Evolutionary conservation across 2,797 vertebrate genomes (phyloP).

Genomic region (Arnoldichthys spilopterus): DNA sequence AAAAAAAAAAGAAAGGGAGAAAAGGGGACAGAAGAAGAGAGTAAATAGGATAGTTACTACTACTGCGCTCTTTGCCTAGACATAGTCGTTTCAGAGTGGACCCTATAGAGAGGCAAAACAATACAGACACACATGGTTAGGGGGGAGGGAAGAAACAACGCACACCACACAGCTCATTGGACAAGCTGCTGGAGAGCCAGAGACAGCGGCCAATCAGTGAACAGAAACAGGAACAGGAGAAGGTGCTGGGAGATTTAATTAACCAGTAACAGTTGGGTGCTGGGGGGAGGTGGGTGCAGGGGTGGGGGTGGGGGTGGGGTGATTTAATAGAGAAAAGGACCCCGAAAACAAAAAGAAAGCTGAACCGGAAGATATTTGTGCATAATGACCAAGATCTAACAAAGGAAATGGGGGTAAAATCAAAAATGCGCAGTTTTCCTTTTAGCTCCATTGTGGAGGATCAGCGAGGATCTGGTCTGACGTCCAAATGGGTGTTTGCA

Average conservation of each 20-base stretch:
- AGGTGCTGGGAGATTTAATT: constrained; percentile 75
- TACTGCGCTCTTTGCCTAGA: constrained; percentile 98
- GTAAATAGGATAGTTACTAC: constrained; percentile 89
- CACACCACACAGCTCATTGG: constrained; percentile 72
- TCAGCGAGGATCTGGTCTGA: too few relatives aligned
- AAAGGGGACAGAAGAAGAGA: constrained; percentile 74
- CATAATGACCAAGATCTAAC: not conserved
- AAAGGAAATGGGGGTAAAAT: not conserved
- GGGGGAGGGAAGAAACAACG: constrained; percentile 75
- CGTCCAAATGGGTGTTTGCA: too few relatives aligned
- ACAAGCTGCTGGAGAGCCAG: constrained; percentile 50
- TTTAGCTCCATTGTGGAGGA: too few relatives aligned
- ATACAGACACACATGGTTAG: constrained; percentile 92
- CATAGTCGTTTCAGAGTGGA: constrained; percentile 98
- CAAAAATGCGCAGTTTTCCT: too few relatives aligned
- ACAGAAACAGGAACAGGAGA: constrained; percentile 58
- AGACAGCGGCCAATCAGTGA: constrained; percentile 76
- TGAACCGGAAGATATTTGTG: not conserved
- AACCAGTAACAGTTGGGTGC: constrained; percentile 76
- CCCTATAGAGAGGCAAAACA: constrained; percentile 83
- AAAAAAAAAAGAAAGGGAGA: constrained; percentile 76
- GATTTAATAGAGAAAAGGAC: constrained; percentile 14
- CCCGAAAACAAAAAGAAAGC: constrained; percentile 12
- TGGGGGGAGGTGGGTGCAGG: constrained; percentile 56
- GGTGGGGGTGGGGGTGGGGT: constrained; percentile 57